These are phyloP conservation scores for Cryptoprocta ferox DNA, from an alignment of 2,797 vertebrate species.

Conservation along the genomic window DNA sequence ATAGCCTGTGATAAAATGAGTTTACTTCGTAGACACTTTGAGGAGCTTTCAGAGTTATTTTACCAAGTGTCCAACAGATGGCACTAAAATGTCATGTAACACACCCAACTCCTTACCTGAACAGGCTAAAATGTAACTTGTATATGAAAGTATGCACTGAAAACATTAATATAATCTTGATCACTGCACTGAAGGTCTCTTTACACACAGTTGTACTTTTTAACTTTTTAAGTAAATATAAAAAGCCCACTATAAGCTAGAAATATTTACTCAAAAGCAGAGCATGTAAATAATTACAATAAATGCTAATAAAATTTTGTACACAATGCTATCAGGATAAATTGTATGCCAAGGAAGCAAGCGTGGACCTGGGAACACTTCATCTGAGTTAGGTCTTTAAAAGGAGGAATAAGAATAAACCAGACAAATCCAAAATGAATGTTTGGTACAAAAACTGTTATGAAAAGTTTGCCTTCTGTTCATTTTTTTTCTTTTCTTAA, in stretches of 20 bases:
- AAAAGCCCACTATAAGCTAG: not conserved
- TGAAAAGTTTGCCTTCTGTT: not conserved
- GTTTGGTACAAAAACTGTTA: not conserved
- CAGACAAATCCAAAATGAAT: not conserved
- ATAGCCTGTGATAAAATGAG: not conserved
- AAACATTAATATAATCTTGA: not conserved
- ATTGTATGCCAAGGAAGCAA: not conserved
- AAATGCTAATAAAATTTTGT: not conserved
- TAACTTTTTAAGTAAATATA: not conserved
- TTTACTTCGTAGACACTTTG: not conserved
- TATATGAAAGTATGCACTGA: not conserved
- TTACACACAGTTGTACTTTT: not conserved
- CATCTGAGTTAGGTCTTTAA: not conserved
- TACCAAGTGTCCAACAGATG: conserved; percentile 51
- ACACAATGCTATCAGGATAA: not conserved
- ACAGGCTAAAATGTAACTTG: not conserved
- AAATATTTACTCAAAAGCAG: not conserved
- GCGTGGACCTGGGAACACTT: not conserved
- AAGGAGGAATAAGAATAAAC: not conserved
- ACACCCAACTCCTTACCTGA: not conserved
- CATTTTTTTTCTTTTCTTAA: no score
- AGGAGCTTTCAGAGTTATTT: conserved; percentile 30
- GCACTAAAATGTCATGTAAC: conserved; percentile 25
- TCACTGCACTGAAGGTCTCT: not conserved
- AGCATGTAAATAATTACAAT: not conserved